A percentile compares a stretch with the other conserved stretches of the same genome.
phyloP scores from a whole-genome alignment of 2,888 invertebrate species.

The Rosalia funebris region DNA sequence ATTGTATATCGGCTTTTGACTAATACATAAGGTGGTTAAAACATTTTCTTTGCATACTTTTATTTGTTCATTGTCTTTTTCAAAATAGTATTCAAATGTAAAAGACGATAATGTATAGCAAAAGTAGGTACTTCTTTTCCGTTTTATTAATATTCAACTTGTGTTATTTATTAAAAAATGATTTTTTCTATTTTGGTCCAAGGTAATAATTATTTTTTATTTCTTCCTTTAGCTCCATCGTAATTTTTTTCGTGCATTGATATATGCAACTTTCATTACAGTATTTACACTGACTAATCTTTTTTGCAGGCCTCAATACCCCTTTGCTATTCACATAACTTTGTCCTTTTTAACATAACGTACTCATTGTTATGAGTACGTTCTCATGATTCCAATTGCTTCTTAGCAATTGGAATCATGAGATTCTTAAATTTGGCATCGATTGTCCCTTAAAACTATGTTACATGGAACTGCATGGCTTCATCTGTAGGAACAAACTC shows the following conservation, averaged over 20 bases:
- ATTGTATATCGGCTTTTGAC: constrained; percentile 2
- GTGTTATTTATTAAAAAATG: not conserved
- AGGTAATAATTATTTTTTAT: not conserved
- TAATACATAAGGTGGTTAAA: not conserved
- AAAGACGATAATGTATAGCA: not conserved
- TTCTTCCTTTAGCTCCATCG: not conserved
- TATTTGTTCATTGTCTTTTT: not conserved
- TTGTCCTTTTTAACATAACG: too few species aligned
- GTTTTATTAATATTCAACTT: not conserved
- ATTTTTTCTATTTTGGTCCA: not conserved
- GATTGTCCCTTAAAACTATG: too few species aligned
- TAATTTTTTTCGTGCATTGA: not conserved
- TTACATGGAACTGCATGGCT: too few species aligned
- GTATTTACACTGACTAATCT: too few species aligned
- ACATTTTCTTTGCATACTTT: not conserved
- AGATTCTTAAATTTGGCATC: too few species aligned
- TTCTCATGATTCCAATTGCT: too few species aligned
- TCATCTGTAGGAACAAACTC: too few species aligned
- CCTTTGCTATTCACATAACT: too few species aligned
- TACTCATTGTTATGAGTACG: too few species aligned
- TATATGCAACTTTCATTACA: not conserved
- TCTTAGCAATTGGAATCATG: too few species aligned
- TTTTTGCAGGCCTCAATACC: too few species aligned
- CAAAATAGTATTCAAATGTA: constrained; percentile 8
- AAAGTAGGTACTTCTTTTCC: not conserved